Evolutionary conservation across 2,888 invertebrate species (phyloP).

Genomic region (Timandra comae): DNA sequence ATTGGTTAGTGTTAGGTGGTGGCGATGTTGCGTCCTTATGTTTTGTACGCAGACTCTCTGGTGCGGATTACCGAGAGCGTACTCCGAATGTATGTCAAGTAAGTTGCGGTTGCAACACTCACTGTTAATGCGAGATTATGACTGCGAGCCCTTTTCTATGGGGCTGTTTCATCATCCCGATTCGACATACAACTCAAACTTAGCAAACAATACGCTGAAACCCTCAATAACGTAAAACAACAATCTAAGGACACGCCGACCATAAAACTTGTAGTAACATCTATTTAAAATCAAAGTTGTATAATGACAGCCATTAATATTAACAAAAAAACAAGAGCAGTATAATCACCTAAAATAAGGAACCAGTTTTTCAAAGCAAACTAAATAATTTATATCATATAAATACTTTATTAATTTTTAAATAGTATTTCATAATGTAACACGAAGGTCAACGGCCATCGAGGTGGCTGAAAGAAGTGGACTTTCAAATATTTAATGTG

Average conservation of each 20-base stretch:
- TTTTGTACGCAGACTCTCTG: constrained; percentile 32
- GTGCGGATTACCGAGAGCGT: constrained; percentile 36
- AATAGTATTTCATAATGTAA: constrained; percentile 39
- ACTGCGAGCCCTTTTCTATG: constrained; percentile 62
- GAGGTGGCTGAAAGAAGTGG: constrained; percentile 37
- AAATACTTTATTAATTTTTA: constrained; percentile 18
- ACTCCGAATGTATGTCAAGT: constrained; percentile 65
- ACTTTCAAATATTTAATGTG: constrained; percentile 51
- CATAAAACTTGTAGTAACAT: too few species aligned
- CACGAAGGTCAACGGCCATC: constrained; percentile 36
- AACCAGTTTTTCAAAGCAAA: constrained; percentile 9
- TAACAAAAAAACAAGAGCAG: too few species aligned
- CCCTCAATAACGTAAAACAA: too few species aligned
- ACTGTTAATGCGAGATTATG: constrained; percentile 46
- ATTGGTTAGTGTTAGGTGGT: constrained; percentile 23
- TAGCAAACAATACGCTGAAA: too few species aligned
- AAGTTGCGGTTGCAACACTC: constrained; percentile 48
- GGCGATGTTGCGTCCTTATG: constrained; percentile 29
- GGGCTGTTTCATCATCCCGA: constrained; percentile 37
- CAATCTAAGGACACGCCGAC: too few species aligned
- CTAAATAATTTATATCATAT: too few species aligned
- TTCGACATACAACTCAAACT: too few species aligned
- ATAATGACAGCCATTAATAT: too few species aligned
- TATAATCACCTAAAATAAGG: too few species aligned
- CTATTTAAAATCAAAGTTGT: too few species aligned